Evolutionary conservation across 2,113 vertebrate genomes (phyloP), one percentile per base, ranked within the genome.

Genomic region (Ornithorhynchus anatinus): DNA sequence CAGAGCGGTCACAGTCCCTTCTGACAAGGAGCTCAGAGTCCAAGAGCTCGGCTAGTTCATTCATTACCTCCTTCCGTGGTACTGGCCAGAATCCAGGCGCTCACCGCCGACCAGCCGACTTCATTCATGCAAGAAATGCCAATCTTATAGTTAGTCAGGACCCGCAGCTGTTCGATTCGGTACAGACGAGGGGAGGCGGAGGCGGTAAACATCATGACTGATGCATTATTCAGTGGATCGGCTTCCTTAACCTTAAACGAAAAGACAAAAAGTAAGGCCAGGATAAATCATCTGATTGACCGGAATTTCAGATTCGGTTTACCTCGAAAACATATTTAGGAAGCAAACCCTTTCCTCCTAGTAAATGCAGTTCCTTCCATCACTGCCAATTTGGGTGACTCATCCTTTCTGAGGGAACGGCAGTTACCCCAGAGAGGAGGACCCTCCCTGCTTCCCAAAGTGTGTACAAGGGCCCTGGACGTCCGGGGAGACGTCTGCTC

Each of bases 21-120:
- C n/a, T n/a, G n/a, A n/a, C n/a, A n/a, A n/a, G n/a, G n/a, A n/a
- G n/a, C n/a, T n/a, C n/a, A n/a, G n/a, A n/a, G n/a, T n/a, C n/a
- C n/a, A n/a, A n/a, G n/a, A n/a, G n/a, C n/a, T n/a, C n/a, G n/a
- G n/a, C n/a, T n/a, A n/a, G n/a, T n/a, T n/a, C n/a, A n/a, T n/a
- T n/a, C 69, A 54, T 85, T 89, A 99, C 98, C 95, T 95, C 94
- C 96, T 85, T 98, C 97, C 0, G 94, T 96, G 8, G 98, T 99
- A 88, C 91, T 96, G 91, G 90, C 89, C 0, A 84, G 91, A 74
- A 96, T 75, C 95, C 95, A 96, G 51, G 79, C 69, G 77, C 92
- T 94, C 54, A 88, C 40, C 0, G 75, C 20, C 0, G 98, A 98
- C 77, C 90, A 84, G 48, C 96, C 96, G 0, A 98, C 86, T 75